Conservation (phyloP, 2,113 vertebrate genomes). For the Lampris megalopsis region DNA sequence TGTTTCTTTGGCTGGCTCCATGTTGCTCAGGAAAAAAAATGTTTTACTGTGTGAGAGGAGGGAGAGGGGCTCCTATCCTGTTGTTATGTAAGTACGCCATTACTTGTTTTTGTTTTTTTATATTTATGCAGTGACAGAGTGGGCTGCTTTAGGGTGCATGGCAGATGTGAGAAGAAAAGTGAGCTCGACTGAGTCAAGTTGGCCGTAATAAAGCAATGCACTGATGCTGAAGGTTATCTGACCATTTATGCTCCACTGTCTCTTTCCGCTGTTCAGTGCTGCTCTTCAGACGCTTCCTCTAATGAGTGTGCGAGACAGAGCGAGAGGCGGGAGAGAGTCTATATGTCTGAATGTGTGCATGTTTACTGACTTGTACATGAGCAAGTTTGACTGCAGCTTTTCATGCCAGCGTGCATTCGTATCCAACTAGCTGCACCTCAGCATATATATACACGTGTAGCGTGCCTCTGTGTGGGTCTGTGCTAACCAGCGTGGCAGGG, state of each 20-base stretch:
- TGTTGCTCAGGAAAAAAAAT: neutral
- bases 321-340: neutral
- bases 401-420: neutral
- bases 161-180: neutral
- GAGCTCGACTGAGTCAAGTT: slow-evolving; percentile 2
- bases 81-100: neutral
- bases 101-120: neutral
- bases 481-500: slow-evolving; percentile 37
- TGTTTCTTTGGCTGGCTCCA: slow-evolving; percentile 1
- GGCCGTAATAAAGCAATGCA: neutral
- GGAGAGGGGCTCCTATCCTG: slow-evolving; percentile 8
- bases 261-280: neutral
- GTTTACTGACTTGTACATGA: neutral
- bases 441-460: neutral
- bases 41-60: slow-evolving; percentile 9
- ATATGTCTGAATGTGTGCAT: neutral
- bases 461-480: neutral
- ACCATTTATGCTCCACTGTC: neutral
- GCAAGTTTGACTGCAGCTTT: neutral
- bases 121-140: neutral
- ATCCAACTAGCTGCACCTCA: neutral
- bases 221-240: slow-evolving; percentile 1
- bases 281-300: neutral
- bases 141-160: neutral
- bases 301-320: slow-evolving; percentile 1